phyloP scores from a whole-genome alignment of 1,140 invertebrate species.

The Leptinotarsa defecta region DNA sequence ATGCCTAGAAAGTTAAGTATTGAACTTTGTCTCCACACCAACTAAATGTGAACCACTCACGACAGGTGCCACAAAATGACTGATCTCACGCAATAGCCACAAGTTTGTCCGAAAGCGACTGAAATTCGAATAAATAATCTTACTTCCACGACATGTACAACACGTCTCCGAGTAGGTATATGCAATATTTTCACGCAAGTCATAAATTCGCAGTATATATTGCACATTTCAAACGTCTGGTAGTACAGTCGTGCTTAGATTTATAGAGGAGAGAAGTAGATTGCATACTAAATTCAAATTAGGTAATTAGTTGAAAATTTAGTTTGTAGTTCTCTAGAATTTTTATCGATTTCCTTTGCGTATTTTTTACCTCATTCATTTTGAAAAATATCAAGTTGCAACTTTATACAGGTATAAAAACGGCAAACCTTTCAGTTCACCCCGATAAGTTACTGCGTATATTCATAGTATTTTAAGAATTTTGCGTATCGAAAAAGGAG shows the following conservation, averaged over 20 bases:
- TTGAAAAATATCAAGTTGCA: too few relatives aligned
- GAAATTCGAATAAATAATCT: constrained; percentile 11
- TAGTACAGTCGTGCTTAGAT: constrained; percentile 9
- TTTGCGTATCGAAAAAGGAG: too few relatives aligned
- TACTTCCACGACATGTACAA: constrained; percentile 16
- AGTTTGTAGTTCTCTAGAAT: too few relatives aligned
- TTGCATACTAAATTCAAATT: too few relatives aligned
- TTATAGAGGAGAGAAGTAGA: not conserved
- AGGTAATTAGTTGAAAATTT: too few relatives aligned
- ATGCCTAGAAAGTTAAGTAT: too few relatives aligned
- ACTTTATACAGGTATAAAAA: too few relatives aligned
- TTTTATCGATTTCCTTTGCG: too few relatives aligned
- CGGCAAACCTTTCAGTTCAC: too few relatives aligned
- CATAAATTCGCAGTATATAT: constrained; percentile 16
- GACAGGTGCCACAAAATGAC: constrained; percentile 4
- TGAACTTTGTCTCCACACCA: not conserved
- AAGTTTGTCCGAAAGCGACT: not conserved
- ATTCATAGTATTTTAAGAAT: too few relatives aligned
- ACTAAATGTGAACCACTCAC: constrained; percentile 1
- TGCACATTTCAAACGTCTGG: constrained; percentile 18
- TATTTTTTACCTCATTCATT: too few relatives aligned
- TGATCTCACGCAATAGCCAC: constrained; percentile 1
- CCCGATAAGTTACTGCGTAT: too few relatives aligned
- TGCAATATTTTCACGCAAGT: constrained; percentile 19
- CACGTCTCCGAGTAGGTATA: constrained; percentile 14